Percentiles rank a stretch among this genome's conserved stretches.
Conservation (phyloP, 1,140 invertebrate genomes). For the Diuraphis noxia region DNA sequence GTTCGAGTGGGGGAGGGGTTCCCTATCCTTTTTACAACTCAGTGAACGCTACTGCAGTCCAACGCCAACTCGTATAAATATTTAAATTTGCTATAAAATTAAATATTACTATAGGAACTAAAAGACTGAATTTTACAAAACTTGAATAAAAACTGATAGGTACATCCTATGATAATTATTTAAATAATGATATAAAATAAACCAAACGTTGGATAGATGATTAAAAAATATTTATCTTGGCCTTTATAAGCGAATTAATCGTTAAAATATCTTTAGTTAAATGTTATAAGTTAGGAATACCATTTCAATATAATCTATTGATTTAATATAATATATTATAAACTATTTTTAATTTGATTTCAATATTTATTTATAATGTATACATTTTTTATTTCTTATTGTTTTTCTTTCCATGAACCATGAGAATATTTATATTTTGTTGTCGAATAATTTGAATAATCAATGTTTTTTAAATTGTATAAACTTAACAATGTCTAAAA, state of each 20-base stretch:
- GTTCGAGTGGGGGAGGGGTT: too few relatives aligned
- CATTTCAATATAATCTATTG: neutral
- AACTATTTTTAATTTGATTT: neutral
- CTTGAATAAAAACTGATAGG: too few relatives aligned
- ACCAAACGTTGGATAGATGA: neutral
- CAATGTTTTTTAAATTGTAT: neutral
- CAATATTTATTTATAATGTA: neutral
- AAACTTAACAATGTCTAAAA: neutral
- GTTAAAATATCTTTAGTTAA: neutral
- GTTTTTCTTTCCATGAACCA: neutral
- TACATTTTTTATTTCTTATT: neutral
- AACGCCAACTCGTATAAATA: too few relatives aligned
- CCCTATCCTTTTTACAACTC: too few relatives aligned
- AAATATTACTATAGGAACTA: too few relatives aligned
- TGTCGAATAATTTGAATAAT: neutral
- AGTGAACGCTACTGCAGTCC: too few relatives aligned
- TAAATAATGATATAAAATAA: too few relatives aligned
- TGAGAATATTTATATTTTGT: neutral
- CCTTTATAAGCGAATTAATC: neutral
- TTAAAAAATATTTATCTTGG: neutral
- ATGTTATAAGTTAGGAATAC: neutral
- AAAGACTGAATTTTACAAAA: too few relatives aligned
- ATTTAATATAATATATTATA: too few relatives aligned
- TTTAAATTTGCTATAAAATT: too few relatives aligned
- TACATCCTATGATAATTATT: too few relatives aligned